These are phyloP conservation scores for Amazona vittata DNA, from an alignment of 2,113 vertebrate genomes.

Conservation along the genomic window DNA sequence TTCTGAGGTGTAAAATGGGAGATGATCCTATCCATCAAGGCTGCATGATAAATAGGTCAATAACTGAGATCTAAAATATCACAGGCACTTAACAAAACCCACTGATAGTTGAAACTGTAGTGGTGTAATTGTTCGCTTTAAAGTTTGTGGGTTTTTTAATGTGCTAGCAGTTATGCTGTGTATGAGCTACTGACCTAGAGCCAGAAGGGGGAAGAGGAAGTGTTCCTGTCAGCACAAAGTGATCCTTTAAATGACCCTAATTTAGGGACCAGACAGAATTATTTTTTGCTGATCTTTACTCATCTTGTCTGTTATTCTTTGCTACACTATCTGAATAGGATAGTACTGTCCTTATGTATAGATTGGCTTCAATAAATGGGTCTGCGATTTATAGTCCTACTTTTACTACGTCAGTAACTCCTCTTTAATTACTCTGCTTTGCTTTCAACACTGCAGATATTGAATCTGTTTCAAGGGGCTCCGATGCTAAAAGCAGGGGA, in stretches of 20 bases:
- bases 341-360: not conserved
- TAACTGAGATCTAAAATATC: not conserved
- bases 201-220: not conserved
- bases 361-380: not conserved
- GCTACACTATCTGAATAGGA: not conserved
- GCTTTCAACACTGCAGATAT: not conserved
- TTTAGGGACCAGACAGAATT: not conserved
- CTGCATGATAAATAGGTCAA: not conserved
- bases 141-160: not conserved
- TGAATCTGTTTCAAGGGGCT: not conserved
- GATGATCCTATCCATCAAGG: not conserved
- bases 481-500: accelerated
- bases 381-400: not conserved
- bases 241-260: not conserved
- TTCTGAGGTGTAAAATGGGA: not conserved
- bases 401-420: not conserved
- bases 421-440: not conserved
- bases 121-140: not conserved
- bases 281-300: not conserved
- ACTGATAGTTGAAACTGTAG: not conserved
- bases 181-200: not conserved
- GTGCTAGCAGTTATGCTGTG: not conserved
- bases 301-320: not conserved
- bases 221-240: not conserved
- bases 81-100: not conserved